A percentile compares a stretch with the other conserved stretches of the same genome.
Conservation (phyloP, 2,797 vertebrate species). For the Falco rusticolus region DNA sequence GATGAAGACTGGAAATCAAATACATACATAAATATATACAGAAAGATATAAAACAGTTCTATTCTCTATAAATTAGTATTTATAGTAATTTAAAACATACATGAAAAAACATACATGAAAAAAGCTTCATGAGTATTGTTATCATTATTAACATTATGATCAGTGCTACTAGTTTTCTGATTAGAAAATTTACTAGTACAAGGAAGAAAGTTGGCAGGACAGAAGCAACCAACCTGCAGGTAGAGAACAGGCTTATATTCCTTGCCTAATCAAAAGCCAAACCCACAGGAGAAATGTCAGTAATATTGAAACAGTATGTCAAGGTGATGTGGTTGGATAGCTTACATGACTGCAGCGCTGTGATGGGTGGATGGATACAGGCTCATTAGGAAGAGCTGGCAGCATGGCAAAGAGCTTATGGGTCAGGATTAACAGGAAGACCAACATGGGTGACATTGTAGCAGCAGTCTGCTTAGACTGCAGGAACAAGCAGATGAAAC, state of each 20-base stretch:
- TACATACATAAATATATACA: background rate
- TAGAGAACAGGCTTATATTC: background rate
- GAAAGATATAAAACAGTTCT: background rate
- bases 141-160: background rate
- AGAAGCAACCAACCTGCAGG: background rate
- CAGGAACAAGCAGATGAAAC: background rate
- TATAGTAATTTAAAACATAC: background rate
- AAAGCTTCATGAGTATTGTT: background rate
- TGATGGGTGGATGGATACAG: too few species aligned
- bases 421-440: background rate
- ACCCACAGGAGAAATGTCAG: background rate
- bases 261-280: background rate
- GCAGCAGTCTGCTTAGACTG: background rate
- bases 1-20: background rate
- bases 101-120: background rate
- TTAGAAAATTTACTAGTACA: background rate
- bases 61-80: background rate
- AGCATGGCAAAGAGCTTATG: background rate
- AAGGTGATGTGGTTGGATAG: background rate
- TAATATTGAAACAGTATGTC: background rate
- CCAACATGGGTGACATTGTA: background rate
- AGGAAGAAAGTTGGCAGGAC: background rate
- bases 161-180: background rate
- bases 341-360: background rate
- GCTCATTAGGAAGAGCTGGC: background rate